Evolutionary conservation across 2,113 vertebrate species (phyloP).

Genomic region (Misgurnus anguillicaudatus): DNA sequence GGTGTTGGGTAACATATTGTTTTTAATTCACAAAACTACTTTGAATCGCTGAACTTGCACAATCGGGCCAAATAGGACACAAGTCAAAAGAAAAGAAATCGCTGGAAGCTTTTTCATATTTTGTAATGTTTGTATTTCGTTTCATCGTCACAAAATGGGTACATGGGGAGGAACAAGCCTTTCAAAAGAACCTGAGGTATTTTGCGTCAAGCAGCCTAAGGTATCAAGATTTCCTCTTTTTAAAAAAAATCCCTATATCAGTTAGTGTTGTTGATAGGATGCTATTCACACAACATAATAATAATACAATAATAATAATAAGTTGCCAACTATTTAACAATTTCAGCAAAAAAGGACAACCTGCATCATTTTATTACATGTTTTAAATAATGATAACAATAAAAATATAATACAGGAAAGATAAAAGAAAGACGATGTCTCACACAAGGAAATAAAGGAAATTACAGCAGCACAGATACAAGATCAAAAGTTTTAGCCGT

Average conservation of each 20-base stretch:
- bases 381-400: constrained; percentile 77
- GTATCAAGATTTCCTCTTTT: constrained; percentile 78
- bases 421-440: constrained; percentile 64
- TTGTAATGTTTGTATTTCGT: constrained; percentile 81
- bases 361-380: constrained; percentile 78
- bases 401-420: constrained; percentile 68
- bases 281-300: constrained; percentile 78
- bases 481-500: constrained; percentile 64
- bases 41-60: not conserved
- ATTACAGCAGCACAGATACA: constrained; percentile 70
- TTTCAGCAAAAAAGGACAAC: constrained; percentile 78
- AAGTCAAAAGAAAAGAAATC: constrained; percentile 45
- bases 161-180: constrained; percentile 81
- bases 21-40: too few species aligned
- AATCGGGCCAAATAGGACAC: not conserved
- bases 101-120: constrained; percentile 64
- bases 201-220: constrained; percentile 85
- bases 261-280: constrained; percentile 75
- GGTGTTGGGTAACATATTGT: too few species aligned
- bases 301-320: constrained; percentile 66
- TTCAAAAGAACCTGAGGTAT: constrained; percentile 85
- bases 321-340: constrained; percentile 61
- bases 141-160: constrained; percentile 84
- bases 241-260: constrained; percentile 76
- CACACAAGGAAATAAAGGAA: constrained; percentile 56